These are phyloP conservation scores for Frankliniella fusca DNA, from an alignment of 2,888 invertebrate species.

Conservation along the genomic window DNA sequence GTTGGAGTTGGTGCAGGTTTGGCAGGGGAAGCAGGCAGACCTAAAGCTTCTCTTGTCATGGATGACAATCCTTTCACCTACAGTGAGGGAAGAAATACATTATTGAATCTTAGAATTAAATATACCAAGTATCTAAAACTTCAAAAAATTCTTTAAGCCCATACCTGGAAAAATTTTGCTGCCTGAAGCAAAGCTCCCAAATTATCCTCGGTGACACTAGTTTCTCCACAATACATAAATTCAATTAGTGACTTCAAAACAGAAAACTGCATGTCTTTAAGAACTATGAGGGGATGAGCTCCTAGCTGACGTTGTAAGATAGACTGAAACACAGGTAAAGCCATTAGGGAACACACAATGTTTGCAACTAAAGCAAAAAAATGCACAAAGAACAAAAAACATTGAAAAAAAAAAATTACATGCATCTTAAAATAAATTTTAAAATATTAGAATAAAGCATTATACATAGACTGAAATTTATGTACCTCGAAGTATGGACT, in stretches of 20 bases:
- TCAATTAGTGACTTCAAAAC: slow-evolving; percentile 68
- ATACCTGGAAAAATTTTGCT: slow-evolving; percentile 65
- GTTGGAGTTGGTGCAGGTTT: slow-evolving; percentile 29
- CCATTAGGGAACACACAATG: too few relatives aligned
- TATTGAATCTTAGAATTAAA: not conserved
- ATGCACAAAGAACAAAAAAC: not conserved
- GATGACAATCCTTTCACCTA: slow-evolving; percentile 43
- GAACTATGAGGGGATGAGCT: slow-evolving; percentile 50
- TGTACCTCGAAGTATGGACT: slow-evolving; percentile 68
- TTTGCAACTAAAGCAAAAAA: too few relatives aligned
- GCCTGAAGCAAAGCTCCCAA: slow-evolving; percentile 65
- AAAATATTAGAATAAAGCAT: slow-evolving; percentile 4
- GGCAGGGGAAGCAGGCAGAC: slow-evolving; percentile 38
- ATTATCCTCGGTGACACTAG: slow-evolving; percentile 63
- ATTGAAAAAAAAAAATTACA: slow-evolving; percentile 7
- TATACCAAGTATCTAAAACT: not conserved
- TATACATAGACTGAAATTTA: slow-evolving; percentile 34
- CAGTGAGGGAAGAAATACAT: not conserved
- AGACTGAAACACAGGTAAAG: slow-evolving; percentile 42
- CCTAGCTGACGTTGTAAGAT: slow-evolving; percentile 50
- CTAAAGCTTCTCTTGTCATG: slow-evolving; percentile 43
- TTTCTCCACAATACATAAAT: slow-evolving; percentile 74
- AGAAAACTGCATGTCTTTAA: slow-evolving; percentile 65
- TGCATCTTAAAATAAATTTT: too few relatives aligned
- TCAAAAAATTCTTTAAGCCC: not conserved